A percentile compares a stretch with the other conserved stretches of the same genome.
phyloP scores from a whole-genome alignment of 2,888 invertebrate genomes.

The Gastracanthus pulcherrimus region DNA sequence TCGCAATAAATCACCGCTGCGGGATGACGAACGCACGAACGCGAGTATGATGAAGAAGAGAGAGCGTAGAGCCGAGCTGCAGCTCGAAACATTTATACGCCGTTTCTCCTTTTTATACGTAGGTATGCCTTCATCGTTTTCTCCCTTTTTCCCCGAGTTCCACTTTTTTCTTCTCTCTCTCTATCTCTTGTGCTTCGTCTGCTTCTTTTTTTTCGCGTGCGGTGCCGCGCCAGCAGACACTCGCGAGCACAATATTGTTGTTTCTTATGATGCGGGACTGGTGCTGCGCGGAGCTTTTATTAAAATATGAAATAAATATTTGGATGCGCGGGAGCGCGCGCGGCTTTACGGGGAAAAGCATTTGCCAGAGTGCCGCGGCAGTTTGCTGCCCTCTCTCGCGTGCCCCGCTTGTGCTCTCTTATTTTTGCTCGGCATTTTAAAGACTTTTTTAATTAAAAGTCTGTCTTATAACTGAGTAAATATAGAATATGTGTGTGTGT shows the following conservation, averaged over 20 bases:
- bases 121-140: too few species aligned
- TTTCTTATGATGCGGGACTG: neutral
- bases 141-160: neutral
- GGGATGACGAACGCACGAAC: conserved; percentile 20
- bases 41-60: conserved; percentile 10
- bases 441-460: conserved; percentile 33
- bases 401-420: neutral
- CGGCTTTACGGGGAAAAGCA: neutral
- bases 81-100: conserved; percentile 27
- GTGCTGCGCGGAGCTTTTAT: conserved; percentile 3
- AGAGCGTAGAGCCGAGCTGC: too few species aligned
- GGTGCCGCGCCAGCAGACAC: neutral
- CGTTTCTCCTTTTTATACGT: neutral
- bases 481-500: too few species aligned
- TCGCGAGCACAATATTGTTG: conserved; percentile 14
- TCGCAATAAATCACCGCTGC: conserved; percentile 48
- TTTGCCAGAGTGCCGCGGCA: neutral
- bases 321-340: too few species aligned
- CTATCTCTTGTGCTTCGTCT: neutral
- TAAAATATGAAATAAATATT: conserved; percentile 44
- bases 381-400: neutral
- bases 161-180: neutral
- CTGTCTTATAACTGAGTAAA: neutral
- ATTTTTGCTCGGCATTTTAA: neutral
- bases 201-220: neutral